Conservation (phyloP, 2,888 invertebrate species). For the Drosophila falleni region DNA sequence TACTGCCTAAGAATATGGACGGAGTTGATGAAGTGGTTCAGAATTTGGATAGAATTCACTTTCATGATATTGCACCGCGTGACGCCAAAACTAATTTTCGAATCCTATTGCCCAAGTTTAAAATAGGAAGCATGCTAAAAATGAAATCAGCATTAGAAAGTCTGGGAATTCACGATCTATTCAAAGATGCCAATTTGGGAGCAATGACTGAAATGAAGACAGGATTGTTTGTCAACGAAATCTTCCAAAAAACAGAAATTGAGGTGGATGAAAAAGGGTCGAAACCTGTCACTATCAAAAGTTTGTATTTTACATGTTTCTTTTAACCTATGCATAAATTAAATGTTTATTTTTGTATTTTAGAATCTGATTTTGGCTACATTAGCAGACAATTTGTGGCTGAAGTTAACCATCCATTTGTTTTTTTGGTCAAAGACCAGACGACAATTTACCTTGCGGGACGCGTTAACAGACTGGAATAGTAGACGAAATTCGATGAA, state of each 20-base stretch:
- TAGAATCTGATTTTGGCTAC: background rate
- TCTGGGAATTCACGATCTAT: slow-evolving; percentile 8
- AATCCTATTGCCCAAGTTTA: slow-evolving; percentile 9
- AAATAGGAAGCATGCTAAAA: background rate
- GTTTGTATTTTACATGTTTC: background rate
- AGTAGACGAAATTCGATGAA: background rate
- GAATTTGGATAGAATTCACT: background rate
- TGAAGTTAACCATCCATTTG: slow-evolving; percentile 12
- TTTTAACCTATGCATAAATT: background rate
- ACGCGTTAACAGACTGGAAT: slow-evolving; percentile 1
- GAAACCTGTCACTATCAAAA: background rate
- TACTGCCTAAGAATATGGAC: slow-evolving; percentile 7
- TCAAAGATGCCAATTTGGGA: slow-evolving; percentile 5
- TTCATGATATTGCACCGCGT: background rate
- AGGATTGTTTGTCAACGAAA: background rate
- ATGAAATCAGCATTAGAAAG: background rate
- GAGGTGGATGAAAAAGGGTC: background rate
- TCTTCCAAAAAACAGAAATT: background rate
- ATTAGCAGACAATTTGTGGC: slow-evolving; percentile 9
- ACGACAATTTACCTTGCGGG: background rate
- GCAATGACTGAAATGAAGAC: background rate
- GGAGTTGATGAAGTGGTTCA: background rate
- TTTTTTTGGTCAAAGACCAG: slow-evolving; percentile 6
- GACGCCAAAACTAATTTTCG: background rate
- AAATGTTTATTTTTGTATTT: background rate